Conservation (phyloP, 1,140 invertebrate species). For the Procambarus virginalis region DNA sequence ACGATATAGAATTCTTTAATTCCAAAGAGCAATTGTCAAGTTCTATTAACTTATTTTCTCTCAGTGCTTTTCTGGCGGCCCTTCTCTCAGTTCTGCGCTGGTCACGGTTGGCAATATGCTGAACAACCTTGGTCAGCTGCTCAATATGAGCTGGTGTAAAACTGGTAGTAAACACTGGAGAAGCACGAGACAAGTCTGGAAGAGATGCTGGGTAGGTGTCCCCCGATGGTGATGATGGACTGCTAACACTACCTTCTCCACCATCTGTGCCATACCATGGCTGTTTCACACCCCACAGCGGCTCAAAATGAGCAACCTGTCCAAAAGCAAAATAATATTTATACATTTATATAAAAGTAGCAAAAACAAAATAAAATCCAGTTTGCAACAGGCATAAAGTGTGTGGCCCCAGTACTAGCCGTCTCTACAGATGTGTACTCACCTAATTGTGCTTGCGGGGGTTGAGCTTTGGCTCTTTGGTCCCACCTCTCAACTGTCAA, state of each 20-base stretch:
- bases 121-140: constrained; percentile 56
- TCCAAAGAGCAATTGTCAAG: neutral
- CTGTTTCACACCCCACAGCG: constrained; percentile 92
- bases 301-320: constrained; percentile 93
- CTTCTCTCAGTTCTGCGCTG: constrained; percentile 56
- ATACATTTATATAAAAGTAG: neutral
- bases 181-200: constrained; percentile 36
- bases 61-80: constrained; percentile 42
- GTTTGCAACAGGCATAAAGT: no score
- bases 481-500: no score
- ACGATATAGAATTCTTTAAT: neutral
- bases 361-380: no score
- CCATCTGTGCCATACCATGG: constrained; percentile 34
- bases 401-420: no score
- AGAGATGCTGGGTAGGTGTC: constrained; percentile 42
- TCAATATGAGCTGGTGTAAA: constrained; percentile 51
- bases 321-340: neutral
- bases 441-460: no score
- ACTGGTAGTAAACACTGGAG: constrained; percentile 34
- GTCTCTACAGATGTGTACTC: no score
- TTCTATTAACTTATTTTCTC: constrained; percentile 45
- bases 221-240: constrained; percentile 47
- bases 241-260: constrained; percentile 31
- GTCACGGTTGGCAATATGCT: constrained; percentile 50
- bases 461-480: no score